Conservation (phyloP, 1,140 invertebrate genomes). For the Macrosteles quadrilineatus region DNA sequence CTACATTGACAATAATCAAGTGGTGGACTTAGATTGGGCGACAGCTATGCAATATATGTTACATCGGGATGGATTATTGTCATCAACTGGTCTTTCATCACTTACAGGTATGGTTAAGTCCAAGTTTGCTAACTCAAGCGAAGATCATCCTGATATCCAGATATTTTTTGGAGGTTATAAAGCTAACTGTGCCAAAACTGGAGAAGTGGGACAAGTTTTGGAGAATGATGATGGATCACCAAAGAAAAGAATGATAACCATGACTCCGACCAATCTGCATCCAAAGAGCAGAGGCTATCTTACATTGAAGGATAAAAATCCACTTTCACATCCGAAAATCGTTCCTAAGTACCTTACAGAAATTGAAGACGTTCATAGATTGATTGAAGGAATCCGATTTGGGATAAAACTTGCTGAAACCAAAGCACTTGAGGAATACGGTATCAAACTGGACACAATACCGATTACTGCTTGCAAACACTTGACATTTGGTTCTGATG, state of each 20-base stretch:
- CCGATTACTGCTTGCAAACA: constrained; percentile 52
- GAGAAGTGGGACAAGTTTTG: constrained; percentile 71
- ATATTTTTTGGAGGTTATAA: constrained; percentile 32
- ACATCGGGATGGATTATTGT: constrained; percentile 26
- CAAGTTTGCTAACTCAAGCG: constrained; percentile 67
- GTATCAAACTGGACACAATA: constrained; percentile 43
- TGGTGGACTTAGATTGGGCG: constrained; percentile 71
- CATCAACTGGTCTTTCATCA: not conserved
- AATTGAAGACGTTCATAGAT: constrained; percentile 48
- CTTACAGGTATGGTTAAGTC: not conserved
- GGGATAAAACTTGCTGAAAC: constrained; percentile 46
- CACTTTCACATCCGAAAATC: constrained; percentile 55
- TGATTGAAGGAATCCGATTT: constrained; percentile 49
- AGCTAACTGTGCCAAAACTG: constrained; percentile 70
- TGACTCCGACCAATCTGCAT: constrained; percentile 70
- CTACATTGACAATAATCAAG: constrained; percentile 61
- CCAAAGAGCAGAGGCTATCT: constrained; percentile 51
- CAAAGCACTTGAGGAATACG: constrained; percentile 48
- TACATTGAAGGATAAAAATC: constrained; percentile 49
- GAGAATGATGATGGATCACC: constrained; percentile 63
- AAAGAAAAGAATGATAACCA: constrained; percentile 68
- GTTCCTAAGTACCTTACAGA: constrained; percentile 53
- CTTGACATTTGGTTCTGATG: constrained; percentile 53
- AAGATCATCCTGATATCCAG: constrained; percentile 76
- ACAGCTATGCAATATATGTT: constrained; percentile 64